A percentile compares a stretch with the other conserved stretches of the same genome.
phyloP scores from a whole-genome alignment of 2,888 invertebrate genomes.

The Caenorhabditis angaria region DNA sequence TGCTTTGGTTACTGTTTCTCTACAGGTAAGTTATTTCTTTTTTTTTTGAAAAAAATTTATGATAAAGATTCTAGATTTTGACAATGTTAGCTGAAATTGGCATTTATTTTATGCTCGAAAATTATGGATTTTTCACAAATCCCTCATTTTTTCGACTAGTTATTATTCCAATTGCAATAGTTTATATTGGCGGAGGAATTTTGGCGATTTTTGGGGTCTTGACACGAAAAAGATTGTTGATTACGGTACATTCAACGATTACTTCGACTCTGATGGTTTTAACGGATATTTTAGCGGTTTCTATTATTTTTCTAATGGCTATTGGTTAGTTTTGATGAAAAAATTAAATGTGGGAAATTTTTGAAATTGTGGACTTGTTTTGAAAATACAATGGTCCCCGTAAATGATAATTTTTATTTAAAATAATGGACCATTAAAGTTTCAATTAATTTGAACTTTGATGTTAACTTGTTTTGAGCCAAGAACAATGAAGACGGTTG shows the following conservation, averaged over 20 bases:
- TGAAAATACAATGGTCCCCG: background rate
- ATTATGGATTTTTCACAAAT: conserved; percentile 52
- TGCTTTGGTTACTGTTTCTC: conserved; percentile 25
- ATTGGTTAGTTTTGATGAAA: conserved; percentile 41
- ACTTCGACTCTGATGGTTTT: conserved; percentile 63
- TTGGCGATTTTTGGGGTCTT: conserved; percentile 34
- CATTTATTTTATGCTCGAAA: conserved; percentile 58
- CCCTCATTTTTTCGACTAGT: conserved; percentile 56
- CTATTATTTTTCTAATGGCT: conserved; percentile 65
- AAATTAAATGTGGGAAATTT: background rate
- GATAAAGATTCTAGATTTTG: too few species aligned
- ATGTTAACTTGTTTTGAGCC: too few species aligned
- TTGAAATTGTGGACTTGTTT: too few species aligned
- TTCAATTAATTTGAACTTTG: too few species aligned
- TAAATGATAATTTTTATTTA: too few species aligned
- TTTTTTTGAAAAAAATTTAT: background rate
- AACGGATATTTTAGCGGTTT: conserved; percentile 65
- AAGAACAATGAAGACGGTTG: too few species aligned
- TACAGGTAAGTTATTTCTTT: too few species aligned
- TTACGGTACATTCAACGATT: conserved; percentile 59
- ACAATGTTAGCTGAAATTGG: conserved; percentile 49
- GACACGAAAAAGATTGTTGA: conserved; percentile 39
- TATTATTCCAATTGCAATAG: conserved; percentile 29
- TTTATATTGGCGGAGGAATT: conserved; percentile 42
- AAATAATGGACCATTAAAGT: too few species aligned